Evolutionary conservation across 2,888 invertebrate species (phyloP).

Genomic region (Hyppa rectilinea): DNA sequence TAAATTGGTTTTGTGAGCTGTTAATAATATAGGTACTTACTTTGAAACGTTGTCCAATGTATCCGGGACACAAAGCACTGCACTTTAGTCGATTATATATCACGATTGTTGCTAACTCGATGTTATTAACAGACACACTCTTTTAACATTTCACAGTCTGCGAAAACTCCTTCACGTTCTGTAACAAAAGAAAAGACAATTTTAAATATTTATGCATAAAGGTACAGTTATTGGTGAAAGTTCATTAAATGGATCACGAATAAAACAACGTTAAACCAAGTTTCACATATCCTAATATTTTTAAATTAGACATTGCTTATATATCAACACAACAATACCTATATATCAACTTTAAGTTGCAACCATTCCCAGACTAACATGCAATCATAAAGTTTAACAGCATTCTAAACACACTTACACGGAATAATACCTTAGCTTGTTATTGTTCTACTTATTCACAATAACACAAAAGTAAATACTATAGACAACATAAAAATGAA

Average conservation of each 20-base stretch:
- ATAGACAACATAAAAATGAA: slow-evolving; percentile 9
- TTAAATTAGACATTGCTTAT: too few relatives aligned
- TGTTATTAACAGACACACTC: slow-evolving; percentile 56
- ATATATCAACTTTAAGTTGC: too few relatives aligned
- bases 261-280: too few relatives aligned
- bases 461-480: not conserved
- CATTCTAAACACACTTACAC: slow-evolving; percentile 4
- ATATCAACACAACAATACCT: too few relatives aligned
- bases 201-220: too few relatives aligned
- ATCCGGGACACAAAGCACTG: slow-evolving; percentile 74
- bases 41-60: slow-evolving; percentile 74
- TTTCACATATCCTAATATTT: too few relatives aligned
- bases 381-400: not conserved
- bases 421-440: slow-evolving; percentile 4
- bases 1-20: too few relatives aligned
- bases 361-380: too few relatives aligned
- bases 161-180: slow-evolving; percentile 75
- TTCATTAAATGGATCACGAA: too few relatives aligned
- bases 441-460: not conserved
- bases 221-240: too few relatives aligned
- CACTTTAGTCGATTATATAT: slow-evolving; percentile 73
- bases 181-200: slow-evolving; percentile 70
- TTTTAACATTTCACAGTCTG: slow-evolving; percentile 69
- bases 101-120: slow-evolving; percentile 64
- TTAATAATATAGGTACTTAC: too few relatives aligned